phyloP scores from a whole-genome alignment of 2,797 vertebrate genomes.

The Phalanger gymnotis region DNA sequence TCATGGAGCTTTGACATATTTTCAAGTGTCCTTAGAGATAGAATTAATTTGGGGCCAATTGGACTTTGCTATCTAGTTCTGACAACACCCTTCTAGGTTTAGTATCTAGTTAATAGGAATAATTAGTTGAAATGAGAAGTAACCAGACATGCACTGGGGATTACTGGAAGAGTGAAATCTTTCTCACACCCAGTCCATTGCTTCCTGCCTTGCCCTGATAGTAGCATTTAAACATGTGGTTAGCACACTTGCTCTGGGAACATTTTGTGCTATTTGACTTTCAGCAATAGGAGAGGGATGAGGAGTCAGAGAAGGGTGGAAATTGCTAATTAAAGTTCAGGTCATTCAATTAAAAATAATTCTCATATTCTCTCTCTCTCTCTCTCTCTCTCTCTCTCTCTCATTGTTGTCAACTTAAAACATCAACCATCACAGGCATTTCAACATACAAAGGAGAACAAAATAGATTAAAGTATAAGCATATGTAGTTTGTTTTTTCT shows the following conservation, averaged over 20 bases:
- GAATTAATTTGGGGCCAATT: background rate
- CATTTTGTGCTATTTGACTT: background rate
- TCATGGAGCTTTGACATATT: constrained; percentile 10
- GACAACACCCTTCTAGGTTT: background rate
- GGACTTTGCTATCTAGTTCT: background rate
- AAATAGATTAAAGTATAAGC: background rate
- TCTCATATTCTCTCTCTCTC: too few relatives aligned
- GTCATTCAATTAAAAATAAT: background rate
- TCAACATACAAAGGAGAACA: background rate
- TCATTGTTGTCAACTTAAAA: background rate
- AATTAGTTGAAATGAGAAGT: background rate
- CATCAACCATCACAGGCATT: background rate
- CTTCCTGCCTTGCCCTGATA: background rate
- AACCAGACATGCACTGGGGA: background rate
- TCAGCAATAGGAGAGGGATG: background rate
- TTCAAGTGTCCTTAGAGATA: background rate
- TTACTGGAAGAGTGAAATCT: background rate
- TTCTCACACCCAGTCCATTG: background rate
- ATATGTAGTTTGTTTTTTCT: background rate
- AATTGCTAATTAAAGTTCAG: background rate
- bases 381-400: too few relatives aligned
- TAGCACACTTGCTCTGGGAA: background rate
- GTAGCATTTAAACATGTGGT: background rate
- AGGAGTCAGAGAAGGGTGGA: background rate
- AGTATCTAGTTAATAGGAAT: background rate